Percentiles rank a stretch among this genome's conserved stretches.
Evolutionary conservation across 1,140 invertebrate species (phyloP).

Genomic region (Drosophila busckii): DNA sequence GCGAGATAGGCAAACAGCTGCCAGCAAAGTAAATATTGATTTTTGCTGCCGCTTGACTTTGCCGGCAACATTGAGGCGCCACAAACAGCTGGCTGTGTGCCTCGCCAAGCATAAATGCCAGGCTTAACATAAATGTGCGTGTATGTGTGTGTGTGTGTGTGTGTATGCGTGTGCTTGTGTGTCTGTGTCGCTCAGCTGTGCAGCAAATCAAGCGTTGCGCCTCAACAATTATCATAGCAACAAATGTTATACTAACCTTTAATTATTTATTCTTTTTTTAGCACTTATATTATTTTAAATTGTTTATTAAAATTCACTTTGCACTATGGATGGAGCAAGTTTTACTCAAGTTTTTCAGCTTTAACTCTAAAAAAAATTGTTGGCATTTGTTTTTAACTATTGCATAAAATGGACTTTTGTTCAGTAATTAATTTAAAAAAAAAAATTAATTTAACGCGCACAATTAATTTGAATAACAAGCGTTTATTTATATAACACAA

Average conservation of each 20-base stretch:
- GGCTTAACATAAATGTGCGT: too few species aligned
- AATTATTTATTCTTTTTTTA: constrained; percentile 1
- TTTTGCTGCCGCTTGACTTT: constrained; percentile 33
- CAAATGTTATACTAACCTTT: not conserved
- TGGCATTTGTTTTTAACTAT: not conserved
- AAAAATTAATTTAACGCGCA: too few species aligned
- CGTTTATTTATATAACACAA: too few species aligned
- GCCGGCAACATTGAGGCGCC: constrained; percentile 22
- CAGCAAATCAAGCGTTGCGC: constrained; percentile 49
- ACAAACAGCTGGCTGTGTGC: constrained; percentile 31
- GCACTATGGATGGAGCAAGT: constrained; percentile 56
- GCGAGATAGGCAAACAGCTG: constrained; percentile 52
- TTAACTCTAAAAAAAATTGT: constrained; percentile 3
- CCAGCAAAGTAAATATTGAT: constrained; percentile 56
- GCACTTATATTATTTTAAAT: constrained; percentile 12
- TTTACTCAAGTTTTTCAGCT: constrained; percentile 29
- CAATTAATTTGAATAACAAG: too few species aligned
- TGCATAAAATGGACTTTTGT: not conserved
- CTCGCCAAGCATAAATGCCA: too few species aligned
- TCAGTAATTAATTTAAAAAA: constrained; percentile 1
- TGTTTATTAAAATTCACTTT: constrained; percentile 27
- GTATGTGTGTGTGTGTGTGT: not conserved
- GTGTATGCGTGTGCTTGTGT: constrained; percentile 20
- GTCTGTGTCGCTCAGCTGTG: constrained; percentile 56
- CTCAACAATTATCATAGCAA: too few species aligned